These are phyloP conservation scores for Dexiosoma caninum DNA, from an alignment of 2,888 invertebrate genomes.

Conservation along the genomic window DNA sequence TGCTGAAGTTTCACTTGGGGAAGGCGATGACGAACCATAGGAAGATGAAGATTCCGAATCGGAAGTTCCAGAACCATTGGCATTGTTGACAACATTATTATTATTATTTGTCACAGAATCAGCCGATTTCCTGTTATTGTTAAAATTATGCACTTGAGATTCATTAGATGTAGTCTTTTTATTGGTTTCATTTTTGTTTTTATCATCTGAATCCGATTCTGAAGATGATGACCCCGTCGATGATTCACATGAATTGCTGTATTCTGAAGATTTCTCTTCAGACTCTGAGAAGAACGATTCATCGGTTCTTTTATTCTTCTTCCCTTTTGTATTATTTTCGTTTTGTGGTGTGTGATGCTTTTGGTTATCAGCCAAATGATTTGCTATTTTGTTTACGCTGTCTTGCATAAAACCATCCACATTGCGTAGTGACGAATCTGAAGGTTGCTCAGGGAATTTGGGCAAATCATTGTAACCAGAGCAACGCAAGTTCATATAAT, in stretches of 20 bases:
- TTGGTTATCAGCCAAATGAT: conserved; percentile 70
- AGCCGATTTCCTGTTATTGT: conserved; percentile 34
- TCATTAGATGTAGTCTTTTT: conserved; percentile 29
- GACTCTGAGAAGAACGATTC: conserved; percentile 81
- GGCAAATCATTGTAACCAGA: conserved; percentile 94
- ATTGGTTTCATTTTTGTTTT: conserved; percentile 36
- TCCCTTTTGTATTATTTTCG: conserved; percentile 69
- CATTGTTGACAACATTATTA: conserved; percentile 39
- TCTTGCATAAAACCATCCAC: conserved; percentile 79
- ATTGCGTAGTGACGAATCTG: conserved; percentile 88
- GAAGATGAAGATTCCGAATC: conserved; percentile 72
- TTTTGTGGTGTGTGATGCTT: conserved; percentile 58
- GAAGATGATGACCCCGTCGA: conserved; percentile 66
- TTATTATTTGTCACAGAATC: conserved; percentile 1
- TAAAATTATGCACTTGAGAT: conserved; percentile 16
- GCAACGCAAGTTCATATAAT: conserved; percentile 92
- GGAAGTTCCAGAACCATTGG: conserved; percentile 69
- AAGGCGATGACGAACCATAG: conserved; percentile 58
- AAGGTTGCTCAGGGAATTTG: conserved; percentile 86
- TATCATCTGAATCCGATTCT: conserved; percentile 59
- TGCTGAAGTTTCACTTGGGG: conserved; percentile 61
- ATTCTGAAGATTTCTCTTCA: conserved; percentile 75
- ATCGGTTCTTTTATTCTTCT: conserved; percentile 27
- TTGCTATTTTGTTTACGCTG: conserved; percentile 68
- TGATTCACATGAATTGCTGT: conserved; percentile 71